Percentiles rank a stretch among this genome's conserved stretches.
These are phyloP conservation scores for Lepidocyrtoides sp. DNA, from an alignment of 2,888 invertebrate species.

Conservation along the genomic window DNA sequence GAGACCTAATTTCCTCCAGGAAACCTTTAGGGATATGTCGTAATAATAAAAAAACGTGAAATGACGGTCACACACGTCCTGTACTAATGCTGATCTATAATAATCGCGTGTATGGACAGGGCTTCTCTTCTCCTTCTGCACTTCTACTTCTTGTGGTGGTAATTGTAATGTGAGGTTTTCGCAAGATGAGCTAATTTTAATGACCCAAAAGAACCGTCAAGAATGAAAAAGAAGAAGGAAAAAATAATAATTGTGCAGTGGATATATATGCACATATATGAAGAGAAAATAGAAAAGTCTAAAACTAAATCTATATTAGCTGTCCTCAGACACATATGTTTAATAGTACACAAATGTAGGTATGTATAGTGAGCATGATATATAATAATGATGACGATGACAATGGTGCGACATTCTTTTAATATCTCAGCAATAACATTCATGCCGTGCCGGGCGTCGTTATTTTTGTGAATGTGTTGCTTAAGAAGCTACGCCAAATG, in stretches of 20 bases:
- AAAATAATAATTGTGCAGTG: conserved; percentile 51
- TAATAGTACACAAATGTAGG: background rate
- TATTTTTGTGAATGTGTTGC: conserved; percentile 28
- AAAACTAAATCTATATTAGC: background rate
- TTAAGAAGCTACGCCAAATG: background rate
- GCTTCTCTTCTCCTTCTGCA: background rate
- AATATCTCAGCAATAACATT: conserved; percentile 58
- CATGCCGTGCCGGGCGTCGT: conserved; percentile 51
- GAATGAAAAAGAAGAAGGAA: conserved; percentile 35
- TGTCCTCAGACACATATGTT: too few relatives aligned
- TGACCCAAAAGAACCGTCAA: conserved; percentile 55
- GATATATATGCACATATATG: background rate
- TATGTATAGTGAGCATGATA: background rate
- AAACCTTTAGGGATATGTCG: conserved; percentile 68
- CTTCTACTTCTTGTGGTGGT: conserved; percentile 36
- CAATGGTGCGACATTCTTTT: conserved; percentile 57
- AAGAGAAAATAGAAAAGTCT: background rate
- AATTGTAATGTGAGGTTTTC: conserved; percentile 75
- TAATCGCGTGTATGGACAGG: conserved; percentile 50
- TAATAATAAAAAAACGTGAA: conserved; percentile 72
- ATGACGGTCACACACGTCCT: conserved; percentile 54
- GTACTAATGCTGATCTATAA: conserved; percentile 47
- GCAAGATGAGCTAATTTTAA: conserved; percentile 80
- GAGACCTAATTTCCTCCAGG: conserved; percentile 74
- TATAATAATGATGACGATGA: conserved; percentile 40